A percentile compares a stretch with the other conserved stretches of the same genome.
These are phyloP conservation scores for Keiferia lycopersicella DNA, from an alignment of 2,888 invertebrate species.

Conservation along the genomic window DNA sequence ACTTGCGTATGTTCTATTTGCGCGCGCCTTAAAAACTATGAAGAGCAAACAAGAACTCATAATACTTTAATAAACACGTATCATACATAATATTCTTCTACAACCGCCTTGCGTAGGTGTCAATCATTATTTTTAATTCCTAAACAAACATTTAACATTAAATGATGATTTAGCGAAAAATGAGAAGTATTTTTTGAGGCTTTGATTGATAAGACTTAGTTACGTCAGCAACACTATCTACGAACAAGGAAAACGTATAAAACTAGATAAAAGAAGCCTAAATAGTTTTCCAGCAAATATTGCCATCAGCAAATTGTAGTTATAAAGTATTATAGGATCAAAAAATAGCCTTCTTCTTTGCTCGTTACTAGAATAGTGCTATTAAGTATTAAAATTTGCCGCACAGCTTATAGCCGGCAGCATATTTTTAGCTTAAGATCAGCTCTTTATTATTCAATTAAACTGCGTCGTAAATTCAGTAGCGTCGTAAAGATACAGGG, in stretches of 20 bases:
- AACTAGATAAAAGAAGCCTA: background rate
- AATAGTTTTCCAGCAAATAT: background rate
- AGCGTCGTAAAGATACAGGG: slow-evolving; percentile 4
- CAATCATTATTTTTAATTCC: background rate
- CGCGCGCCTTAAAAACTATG: background rate
- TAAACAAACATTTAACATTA: background rate
- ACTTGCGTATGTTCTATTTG: too few relatives aligned
- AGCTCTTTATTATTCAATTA: slow-evolving; percentile 19
- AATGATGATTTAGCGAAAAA: background rate
- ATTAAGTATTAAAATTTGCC: slow-evolving; percentile 13
- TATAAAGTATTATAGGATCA: background rate
- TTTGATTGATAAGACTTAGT: slow-evolving; percentile 5
- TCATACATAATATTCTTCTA: slow-evolving; percentile 5
- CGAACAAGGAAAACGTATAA: background rate
- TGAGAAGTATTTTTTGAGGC: background rate
- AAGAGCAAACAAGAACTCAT: slow-evolving; percentile 1
- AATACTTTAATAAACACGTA: background rate
- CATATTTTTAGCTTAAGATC: slow-evolving; percentile 3
- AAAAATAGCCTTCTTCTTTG: background rate
- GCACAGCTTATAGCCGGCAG: background rate
- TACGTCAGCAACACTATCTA: background rate
- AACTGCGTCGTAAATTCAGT: slow-evolving; percentile 2
- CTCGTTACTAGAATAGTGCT: background rate
- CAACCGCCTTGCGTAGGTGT: background rate
- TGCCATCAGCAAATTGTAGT: background rate